These are phyloP conservation scores for Octomys mimax DNA, from an alignment of 2,797 vertebrate genomes.

Conservation along the genomic window DNA sequence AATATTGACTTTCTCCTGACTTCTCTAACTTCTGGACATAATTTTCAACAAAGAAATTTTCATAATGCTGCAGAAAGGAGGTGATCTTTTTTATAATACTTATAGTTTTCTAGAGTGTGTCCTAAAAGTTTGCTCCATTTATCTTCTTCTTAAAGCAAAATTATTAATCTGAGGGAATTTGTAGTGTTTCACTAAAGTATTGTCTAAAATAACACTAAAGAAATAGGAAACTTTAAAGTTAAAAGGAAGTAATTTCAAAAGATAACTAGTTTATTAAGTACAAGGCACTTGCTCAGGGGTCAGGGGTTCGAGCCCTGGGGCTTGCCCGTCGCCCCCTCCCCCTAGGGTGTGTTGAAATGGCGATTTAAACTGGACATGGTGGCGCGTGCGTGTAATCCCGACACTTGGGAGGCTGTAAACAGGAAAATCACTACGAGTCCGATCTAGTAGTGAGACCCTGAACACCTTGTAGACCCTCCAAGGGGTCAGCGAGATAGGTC, in stretches of 20 bases:
- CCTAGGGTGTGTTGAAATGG: too few species aligned
- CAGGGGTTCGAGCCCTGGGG: too few species aligned
- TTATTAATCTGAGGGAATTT: conserved; percentile 64
- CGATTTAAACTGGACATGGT: too few species aligned
- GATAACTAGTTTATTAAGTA: conserved; percentile 82
- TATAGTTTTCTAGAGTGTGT: background rate
- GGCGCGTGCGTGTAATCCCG: too few species aligned
- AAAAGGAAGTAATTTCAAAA: conserved; percentile 80
- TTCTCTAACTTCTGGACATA: background rate
- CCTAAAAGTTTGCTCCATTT: background rate
- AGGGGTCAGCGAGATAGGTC: too few species aligned
- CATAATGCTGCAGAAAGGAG: background rate
- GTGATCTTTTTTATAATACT: background rate
- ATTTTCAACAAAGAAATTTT: background rate
- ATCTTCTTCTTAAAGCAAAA: conserved; percentile 60
- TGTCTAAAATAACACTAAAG: conserved; percentile 80
- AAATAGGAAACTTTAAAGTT: conserved; percentile 79
- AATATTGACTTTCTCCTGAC: background rate
- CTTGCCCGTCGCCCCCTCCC: too few species aligned
- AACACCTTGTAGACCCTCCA: too few species aligned
- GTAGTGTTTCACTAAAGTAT: conserved; percentile 76
- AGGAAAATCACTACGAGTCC: too few species aligned
- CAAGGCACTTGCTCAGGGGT: too few species aligned
- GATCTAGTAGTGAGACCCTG: too few species aligned
- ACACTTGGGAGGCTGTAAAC: too few species aligned